phyloP scores from a whole-genome alignment of 1,140 invertebrate genomes.

The Sitobion miscanthi region DNA sequence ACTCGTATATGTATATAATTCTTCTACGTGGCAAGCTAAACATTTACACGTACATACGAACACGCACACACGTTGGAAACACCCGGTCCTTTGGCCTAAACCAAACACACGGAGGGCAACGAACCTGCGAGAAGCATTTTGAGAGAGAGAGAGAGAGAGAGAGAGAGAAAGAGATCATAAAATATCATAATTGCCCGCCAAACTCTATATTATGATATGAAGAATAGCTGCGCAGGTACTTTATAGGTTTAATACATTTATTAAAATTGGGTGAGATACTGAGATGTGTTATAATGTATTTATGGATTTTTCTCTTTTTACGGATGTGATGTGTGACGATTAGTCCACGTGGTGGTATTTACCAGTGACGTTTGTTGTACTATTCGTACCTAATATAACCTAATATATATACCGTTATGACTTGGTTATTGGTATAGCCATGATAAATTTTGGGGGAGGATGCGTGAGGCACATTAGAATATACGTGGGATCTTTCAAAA shows the following conservation, averaged over 20 bases:
- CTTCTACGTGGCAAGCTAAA: constrained; percentile 46
- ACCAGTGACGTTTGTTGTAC: not conserved
- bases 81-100: constrained; percentile 51
- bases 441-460: no score
- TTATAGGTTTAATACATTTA: not conserved
- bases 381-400: no score
- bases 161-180: not conserved
- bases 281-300: not conserved
- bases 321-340: not conserved
- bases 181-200: not conserved
- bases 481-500: no score
- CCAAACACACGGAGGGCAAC: constrained; percentile 32
- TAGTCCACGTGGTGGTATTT: not conserved
- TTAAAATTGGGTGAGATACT: not conserved
- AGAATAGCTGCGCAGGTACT: not conserved
- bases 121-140: constrained; percentile 31
- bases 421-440: no score
- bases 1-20: constrained; percentile 4
- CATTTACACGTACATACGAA: constrained; percentile 37
- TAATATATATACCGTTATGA: no score
- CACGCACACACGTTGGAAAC: constrained; percentile 12
- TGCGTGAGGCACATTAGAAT: no score
- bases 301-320: not conserved
- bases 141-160: no score
- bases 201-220: not conserved